phyloP scores from a whole-genome alignment of 2,113 vertebrate genomes.

The Corythoichthys intestinalis region DNA sequence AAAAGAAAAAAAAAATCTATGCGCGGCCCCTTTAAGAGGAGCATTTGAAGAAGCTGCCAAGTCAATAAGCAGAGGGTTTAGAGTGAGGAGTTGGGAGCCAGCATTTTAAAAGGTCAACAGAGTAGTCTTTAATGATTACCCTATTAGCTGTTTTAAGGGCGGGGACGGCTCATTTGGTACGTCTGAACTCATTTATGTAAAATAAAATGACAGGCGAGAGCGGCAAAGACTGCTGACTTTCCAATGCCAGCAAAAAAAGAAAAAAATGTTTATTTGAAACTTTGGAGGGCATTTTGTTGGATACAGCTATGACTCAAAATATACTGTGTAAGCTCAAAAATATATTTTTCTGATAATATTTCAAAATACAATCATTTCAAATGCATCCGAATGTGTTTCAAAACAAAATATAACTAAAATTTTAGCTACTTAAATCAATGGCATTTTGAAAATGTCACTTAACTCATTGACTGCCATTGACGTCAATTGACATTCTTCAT shows the following conservation, averaged over 20 bases:
- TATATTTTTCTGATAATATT: not conserved
- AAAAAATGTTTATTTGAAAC: not conserved
- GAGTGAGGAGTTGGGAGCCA: conserved; percentile 50
- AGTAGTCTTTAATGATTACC: conserved; percentile 65
- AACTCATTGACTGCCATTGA: too few species aligned
- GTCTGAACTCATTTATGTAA: conserved; percentile 42
- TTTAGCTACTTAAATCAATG: not conserved
- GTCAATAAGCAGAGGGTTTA: conserved; percentile 67
- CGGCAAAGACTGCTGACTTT: conserved; percentile 10
- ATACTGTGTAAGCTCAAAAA: not conserved
- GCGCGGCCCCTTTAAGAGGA: conserved; percentile 46
- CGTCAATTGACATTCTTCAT: too few species aligned
- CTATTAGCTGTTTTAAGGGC: conserved; percentile 57
- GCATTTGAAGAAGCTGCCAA: conserved; percentile 54
- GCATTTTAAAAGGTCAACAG: conserved; percentile 72
- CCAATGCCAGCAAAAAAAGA: not conserved
- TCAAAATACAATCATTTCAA: not conserved
- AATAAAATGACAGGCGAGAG: conserved; percentile 39
- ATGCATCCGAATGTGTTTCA: not conserved
- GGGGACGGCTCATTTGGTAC: conserved; percentile 47
- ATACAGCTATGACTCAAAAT: not conserved
- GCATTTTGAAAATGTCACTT: not conserved
- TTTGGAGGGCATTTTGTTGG: not conserved
- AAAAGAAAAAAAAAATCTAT: conserved; percentile 5
- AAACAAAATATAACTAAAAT: not conserved